Evolutionary conservation across 1,140 invertebrate species (phyloP).

Genomic region (Eciton burchellii): DNA sequence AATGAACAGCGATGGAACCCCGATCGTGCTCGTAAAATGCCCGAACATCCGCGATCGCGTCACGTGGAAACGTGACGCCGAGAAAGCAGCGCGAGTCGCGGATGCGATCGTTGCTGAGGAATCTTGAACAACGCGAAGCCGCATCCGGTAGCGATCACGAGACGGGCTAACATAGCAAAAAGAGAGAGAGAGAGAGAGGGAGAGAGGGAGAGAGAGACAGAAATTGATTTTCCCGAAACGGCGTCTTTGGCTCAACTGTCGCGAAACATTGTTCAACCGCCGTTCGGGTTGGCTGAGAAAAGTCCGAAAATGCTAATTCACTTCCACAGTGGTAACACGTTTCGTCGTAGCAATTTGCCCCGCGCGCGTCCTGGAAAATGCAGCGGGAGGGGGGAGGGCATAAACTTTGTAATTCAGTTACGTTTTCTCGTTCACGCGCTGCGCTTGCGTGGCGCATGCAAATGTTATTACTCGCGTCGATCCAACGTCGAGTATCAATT

Average conservation of each 20-base stretch:
- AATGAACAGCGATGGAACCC: neutral
- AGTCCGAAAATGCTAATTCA: constrained; percentile 58
- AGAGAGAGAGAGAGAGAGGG: neutral
- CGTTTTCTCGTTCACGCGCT: constrained; percentile 65
- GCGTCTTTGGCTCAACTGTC: constrained; percentile 10
- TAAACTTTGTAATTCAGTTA: constrained; percentile 71
- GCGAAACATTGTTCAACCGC: constrained; percentile 23
- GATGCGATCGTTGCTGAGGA: neutral
- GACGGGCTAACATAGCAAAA: no score
- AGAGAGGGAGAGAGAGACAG: neutral
- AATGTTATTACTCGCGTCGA: constrained; percentile 70
- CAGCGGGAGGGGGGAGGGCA: no score
- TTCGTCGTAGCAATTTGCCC: constrained; percentile 71
- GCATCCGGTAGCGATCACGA: neutral
- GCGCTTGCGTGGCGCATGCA: constrained; percentile 66
- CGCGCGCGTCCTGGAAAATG: constrained; percentile 61
- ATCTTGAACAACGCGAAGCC: neutral
- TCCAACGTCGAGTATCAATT: constrained; percentile 69
- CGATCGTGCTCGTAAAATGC: neutral
- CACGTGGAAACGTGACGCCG: neutral
- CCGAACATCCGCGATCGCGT: constrained; percentile 5
- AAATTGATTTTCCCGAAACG: neutral
- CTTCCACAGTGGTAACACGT: constrained; percentile 61
- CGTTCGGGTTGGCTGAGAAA: constrained; percentile 27
- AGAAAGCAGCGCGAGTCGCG: neutral